Conservation (phyloP, 2,113 vertebrate species). For the Astatoreochromis straeleni region DNA sequence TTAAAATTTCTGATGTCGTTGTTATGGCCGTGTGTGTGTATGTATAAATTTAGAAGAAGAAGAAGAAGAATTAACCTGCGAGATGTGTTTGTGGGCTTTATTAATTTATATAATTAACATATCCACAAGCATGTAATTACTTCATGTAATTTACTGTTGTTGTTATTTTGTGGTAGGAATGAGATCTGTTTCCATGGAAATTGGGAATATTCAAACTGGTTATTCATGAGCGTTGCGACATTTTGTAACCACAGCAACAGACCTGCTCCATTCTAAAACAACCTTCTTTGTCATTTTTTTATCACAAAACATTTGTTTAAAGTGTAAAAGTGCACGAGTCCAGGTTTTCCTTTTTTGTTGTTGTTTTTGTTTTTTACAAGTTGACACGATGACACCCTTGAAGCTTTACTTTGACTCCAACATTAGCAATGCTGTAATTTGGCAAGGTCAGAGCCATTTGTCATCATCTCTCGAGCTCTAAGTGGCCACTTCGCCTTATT, state of each 20-base stretch:
- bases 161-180: neutral
- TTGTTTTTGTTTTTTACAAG: neutral
- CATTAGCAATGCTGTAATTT: neutral
- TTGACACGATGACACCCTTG: neutral
- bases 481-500: constrained; percentile 28
- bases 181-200: constrained; percentile 46
- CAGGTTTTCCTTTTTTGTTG: neutral
- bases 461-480: neutral
- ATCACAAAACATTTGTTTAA: neutral
- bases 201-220: constrained; percentile 1
- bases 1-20: fast-evolving
- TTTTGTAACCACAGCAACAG: neutral
- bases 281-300: neutral
- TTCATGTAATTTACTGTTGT: neutral
- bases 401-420: neutral
- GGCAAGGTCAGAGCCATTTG: constrained; percentile 34
- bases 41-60: neutral
- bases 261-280: neutral
- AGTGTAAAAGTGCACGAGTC: neutral
- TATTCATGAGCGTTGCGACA: constrained; percentile 2
- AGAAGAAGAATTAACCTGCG: neutral
- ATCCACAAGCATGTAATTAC: neutral
- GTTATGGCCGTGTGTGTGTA: neutral
- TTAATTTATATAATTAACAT: neutral
- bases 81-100: neutral